Evolutionary conservation across 2,797 vertebrate species (phyloP).

Genomic region (Hozukius guyotensis): DNA sequence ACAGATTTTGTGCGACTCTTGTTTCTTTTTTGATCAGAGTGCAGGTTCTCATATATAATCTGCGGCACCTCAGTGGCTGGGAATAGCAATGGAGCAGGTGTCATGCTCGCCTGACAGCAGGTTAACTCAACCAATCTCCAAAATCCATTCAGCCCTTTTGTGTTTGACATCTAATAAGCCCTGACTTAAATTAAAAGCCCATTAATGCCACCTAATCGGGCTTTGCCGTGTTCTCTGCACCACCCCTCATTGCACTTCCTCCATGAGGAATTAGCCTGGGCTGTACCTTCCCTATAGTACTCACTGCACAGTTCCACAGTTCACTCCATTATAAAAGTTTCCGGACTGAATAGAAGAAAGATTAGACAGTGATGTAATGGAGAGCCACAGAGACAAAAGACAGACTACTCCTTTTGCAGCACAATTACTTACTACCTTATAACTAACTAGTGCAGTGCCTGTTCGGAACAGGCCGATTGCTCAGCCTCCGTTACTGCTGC

Average conservation of each 20-base stretch:
- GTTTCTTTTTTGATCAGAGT: constrained; percentile 53
- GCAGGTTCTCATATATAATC: constrained; percentile 42
- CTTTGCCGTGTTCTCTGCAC: constrained; percentile 46
- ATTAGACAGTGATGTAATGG: constrained; percentile 37
- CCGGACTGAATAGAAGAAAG: constrained; percentile 38
- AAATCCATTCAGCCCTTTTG: constrained; percentile 73
- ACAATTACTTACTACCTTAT: neutral
- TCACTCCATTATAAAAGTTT: constrained; percentile 60
- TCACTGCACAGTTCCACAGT: constrained; percentile 45
- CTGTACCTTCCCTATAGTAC: constrained; percentile 48
- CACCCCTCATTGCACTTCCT: constrained; percentile 35
- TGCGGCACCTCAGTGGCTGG: constrained; percentile 1
- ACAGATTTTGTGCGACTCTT: constrained; percentile 12
- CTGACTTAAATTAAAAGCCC: constrained; percentile 78
- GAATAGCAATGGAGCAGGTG: constrained; percentile 52
- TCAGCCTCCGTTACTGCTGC: neutral
- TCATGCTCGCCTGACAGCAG: constrained; percentile 56
- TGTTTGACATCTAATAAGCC: constrained; percentile 79
- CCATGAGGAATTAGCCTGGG: constrained; percentile 62
- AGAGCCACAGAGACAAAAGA: constrained; percentile 15
- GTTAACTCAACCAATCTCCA: constrained; percentile 69
- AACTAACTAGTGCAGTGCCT: neutral
- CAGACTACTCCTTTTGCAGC: neutral
- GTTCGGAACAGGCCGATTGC: neutral
- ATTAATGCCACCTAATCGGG: constrained; percentile 79